Evolutionary conservation across 2,888 invertebrate genomes (phyloP).

Genomic region (Coenonympha glycerion): DNA sequence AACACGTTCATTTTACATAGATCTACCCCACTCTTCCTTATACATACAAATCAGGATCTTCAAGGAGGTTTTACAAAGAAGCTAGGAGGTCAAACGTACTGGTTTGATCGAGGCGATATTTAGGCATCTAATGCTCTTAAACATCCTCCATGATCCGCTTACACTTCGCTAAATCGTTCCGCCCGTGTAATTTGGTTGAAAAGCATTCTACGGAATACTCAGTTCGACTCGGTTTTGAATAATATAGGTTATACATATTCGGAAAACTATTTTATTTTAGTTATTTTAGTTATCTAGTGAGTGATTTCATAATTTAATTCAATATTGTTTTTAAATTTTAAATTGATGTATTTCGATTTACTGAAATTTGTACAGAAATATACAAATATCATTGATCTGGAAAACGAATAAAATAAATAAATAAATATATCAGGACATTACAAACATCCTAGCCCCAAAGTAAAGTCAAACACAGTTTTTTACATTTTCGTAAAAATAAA

Average conservation of each 20-base stretch:
- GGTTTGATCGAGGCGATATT: constrained; percentile 39
- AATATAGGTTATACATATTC: neutral
- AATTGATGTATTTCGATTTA: too few species aligned
- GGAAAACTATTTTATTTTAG: neutral
- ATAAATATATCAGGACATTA: too few species aligned
- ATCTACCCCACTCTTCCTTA: neutral
- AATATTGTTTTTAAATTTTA: neutral
- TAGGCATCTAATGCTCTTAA: constrained; percentile 59
- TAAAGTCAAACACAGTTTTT: too few species aligned
- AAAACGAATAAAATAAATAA: too few species aligned
- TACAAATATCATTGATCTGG: too few species aligned
- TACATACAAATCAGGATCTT: neutral
- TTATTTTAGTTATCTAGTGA: neutral
- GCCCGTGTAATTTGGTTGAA: neutral
- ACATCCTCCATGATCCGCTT: constrained; percentile 56
- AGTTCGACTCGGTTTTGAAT: constrained; percentile 23
- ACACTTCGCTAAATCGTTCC: constrained; percentile 36
- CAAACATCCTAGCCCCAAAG: too few species aligned
- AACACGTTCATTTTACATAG: neutral
- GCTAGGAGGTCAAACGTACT: neutral
- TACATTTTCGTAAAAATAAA: too few species aligned
- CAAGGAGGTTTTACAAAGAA: neutral
- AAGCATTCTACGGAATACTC: neutral
- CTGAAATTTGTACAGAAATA: too few species aligned
- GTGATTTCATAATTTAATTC: neutral